phyloP scores from a whole-genome alignment of 2,888 invertebrate species.

The Hydriomena furcata region DNA sequence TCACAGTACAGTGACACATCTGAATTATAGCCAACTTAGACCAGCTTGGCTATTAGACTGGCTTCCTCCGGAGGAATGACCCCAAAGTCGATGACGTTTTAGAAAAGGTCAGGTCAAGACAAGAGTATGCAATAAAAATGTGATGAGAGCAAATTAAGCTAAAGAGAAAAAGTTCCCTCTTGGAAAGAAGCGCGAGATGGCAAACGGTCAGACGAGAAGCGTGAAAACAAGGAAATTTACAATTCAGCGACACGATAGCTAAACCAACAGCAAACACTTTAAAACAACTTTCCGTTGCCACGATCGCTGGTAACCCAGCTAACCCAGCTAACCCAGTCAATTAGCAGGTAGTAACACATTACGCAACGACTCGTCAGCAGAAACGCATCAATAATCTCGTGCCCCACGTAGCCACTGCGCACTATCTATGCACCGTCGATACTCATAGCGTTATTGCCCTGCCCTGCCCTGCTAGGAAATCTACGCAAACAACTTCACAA shows the following conservation, averaged over 20 bases:
- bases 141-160: too few species aligned
- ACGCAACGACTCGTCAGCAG: slow-evolving; percentile 21
- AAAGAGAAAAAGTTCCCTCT: too few species aligned
- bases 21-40: too few species aligned
- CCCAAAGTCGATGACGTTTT: too few species aligned
- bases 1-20: too few species aligned
- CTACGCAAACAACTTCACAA: not conserved
- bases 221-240: not conserved
- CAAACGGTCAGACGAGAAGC: too few species aligned
- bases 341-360: slow-evolving; percentile 27
- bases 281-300: slow-evolving; percentile 17
- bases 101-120: too few species aligned
- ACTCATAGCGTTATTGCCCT: slow-evolving; percentile 23
- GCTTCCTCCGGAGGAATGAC: too few species aligned
- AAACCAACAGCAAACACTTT: not conserved
- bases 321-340: slow-evolving; percentile 27
- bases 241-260: not conserved
- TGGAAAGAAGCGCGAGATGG: too few species aligned
- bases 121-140: too few species aligned
- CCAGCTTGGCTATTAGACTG: too few species aligned
- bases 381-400: slow-evolving; percentile 44
- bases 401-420: slow-evolving; percentile 39
- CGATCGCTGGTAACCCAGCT: slow-evolving; percentile 15
- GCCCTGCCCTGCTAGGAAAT: slow-evolving; percentile 13
- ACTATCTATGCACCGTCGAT: slow-evolving; percentile 27